These are phyloP conservation scores for Magallana nippona DNA, from an alignment of 2,888 invertebrate species.

Conservation along the genomic window DNA sequence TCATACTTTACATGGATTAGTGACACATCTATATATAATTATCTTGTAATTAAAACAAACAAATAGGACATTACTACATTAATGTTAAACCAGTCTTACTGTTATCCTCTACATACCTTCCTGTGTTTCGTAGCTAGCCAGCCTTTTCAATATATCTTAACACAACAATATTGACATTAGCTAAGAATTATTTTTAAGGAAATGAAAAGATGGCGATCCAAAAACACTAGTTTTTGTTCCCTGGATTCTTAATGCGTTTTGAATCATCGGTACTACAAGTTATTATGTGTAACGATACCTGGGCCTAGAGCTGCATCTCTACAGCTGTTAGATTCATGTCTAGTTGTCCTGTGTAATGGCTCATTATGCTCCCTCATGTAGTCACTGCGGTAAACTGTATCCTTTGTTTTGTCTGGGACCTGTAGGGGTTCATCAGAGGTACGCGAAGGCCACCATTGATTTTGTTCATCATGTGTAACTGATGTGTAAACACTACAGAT, in stretches of 20 bases:
- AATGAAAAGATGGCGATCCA: not conserved
- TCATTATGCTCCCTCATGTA: constrained; percentile 60
- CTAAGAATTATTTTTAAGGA: not conserved
- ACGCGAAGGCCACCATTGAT: constrained; percentile 74
- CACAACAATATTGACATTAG: constrained; percentile 31
- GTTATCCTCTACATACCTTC: constrained; percentile 27
- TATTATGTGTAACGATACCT: constrained; percentile 56
- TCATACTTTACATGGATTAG: constrained; percentile 15
- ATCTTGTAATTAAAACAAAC: not conserved
- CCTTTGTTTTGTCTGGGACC: constrained; percentile 69
- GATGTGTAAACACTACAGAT: constrained; percentile 75
- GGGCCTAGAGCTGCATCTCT: constrained; percentile 70
- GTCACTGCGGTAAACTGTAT: constrained; percentile 72
- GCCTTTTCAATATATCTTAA: constrained; percentile 34
- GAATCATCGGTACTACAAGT: too few relatives aligned
- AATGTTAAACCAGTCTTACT: constrained; percentile 13
- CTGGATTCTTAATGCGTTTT: too few relatives aligned
- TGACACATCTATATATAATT: constrained; percentile 4
- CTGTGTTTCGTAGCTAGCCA: constrained; percentile 43
- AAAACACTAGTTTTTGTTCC: too few relatives aligned
- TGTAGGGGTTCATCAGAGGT: constrained; percentile 62
- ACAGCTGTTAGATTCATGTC: constrained; percentile 72
- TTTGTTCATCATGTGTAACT: constrained; percentile 64
- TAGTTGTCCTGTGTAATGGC: constrained; percentile 52
- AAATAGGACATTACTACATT: not conserved